These are phyloP conservation scores for Drosophila baimaii DNA, from an alignment of 1,140 invertebrate species.

Conservation along the genomic window DNA sequence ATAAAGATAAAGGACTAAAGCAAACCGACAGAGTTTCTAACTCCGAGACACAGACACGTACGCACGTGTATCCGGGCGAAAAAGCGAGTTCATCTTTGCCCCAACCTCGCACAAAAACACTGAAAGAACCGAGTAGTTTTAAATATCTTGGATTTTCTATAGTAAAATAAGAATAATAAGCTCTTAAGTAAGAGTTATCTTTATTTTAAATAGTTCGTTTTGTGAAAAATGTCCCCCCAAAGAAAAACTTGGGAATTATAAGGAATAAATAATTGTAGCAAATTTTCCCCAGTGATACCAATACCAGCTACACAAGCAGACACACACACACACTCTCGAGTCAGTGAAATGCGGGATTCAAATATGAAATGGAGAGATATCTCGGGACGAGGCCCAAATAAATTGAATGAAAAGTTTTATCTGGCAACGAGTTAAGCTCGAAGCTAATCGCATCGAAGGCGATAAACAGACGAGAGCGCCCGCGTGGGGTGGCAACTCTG, in stretches of 20 bases:
- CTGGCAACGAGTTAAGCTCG: constrained; percentile 52
- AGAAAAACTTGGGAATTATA: neutral
- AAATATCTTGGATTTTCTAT: neutral
- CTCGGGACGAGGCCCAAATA: constrained; percentile 10
- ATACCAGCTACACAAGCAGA: neutral
- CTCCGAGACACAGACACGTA: constrained; percentile 34
- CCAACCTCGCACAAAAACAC: neutral
- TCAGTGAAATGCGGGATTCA: constrained; percentile 29
- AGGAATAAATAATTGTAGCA: neutral
- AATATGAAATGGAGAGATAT: constrained; percentile 13
- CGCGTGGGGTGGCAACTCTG: constrained; percentile 51
- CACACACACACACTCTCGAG: neutral
- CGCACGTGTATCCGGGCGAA: constrained; percentile 27
- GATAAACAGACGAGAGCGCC: constrained; percentile 31
- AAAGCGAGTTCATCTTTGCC: constrained; percentile 41
- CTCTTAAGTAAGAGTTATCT: neutral
- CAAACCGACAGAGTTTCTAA: constrained; percentile 28
- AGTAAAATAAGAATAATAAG: too few relatives aligned
- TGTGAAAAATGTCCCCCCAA: neutral
- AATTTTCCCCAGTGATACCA: constrained; percentile 1
- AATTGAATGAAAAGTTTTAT: constrained; percentile 61
- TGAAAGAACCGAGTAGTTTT: neutral
- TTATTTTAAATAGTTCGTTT: neutral
- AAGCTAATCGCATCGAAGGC: constrained; percentile 50
- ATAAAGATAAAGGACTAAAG: constrained; percentile 50